A percentile compares a stretch with the other conserved stretches of the same genome.
These are phyloP conservation scores for Dryadula phaetusa DNA, from an alignment of 2,888 invertebrate species.

Conservation along the genomic window DNA sequence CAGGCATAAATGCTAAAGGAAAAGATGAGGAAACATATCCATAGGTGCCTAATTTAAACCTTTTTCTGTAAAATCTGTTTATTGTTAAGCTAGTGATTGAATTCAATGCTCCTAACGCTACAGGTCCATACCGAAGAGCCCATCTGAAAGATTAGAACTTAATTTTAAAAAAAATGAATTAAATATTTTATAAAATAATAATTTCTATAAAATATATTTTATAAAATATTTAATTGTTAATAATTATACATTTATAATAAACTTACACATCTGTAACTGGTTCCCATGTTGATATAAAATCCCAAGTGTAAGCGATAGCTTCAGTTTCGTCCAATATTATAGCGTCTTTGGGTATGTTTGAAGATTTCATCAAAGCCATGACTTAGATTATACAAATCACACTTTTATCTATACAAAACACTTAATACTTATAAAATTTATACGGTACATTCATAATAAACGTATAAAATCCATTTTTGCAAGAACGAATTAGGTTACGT, in stretches of 20 bases:
- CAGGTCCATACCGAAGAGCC: slow-evolving; percentile 79
- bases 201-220: no score
- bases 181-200: background rate
- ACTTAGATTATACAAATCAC: background rate
- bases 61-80: slow-evolving; percentile 86
- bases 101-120: slow-evolving; percentile 78
- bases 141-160: slow-evolving; percentile 59
- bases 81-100: slow-evolving; percentile 83
- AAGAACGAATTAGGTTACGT: background rate
- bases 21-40: slow-evolving; percentile 86
- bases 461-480: background rate
- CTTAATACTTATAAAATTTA: background rate
- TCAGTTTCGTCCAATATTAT: slow-evolving; percentile 82
- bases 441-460: slow-evolving; percentile 4
- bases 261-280: slow-evolving; percentile 85
- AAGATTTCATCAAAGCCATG: slow-evolving; percentile 85
- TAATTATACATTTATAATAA: slow-evolving; percentile 29
- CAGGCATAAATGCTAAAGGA: slow-evolving; percentile 86
- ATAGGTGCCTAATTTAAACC: slow-evolving; percentile 83
- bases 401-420: background rate
- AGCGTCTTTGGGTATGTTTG: slow-evolving; percentile 85
- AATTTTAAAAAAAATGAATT: background rate
- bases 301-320: slow-evolving; percentile 85
- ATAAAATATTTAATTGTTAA: background rate
- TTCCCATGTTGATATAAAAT: slow-evolving; percentile 85